phyloP scores from a whole-genome alignment of 2,113 vertebrate species.

The Mus spicilegus region DNA sequence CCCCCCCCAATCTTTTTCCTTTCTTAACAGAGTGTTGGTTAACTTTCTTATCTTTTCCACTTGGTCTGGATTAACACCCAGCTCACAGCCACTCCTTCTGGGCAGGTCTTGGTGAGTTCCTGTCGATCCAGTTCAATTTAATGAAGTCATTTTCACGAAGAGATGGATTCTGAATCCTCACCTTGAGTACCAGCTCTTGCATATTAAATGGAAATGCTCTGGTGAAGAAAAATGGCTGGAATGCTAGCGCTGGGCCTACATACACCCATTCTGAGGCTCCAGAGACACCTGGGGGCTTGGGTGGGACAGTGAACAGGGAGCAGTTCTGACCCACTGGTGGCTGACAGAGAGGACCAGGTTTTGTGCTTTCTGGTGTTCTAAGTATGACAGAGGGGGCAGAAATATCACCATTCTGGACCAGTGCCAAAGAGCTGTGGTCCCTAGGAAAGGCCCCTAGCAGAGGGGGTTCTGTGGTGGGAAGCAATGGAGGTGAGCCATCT shows the following conservation, averaged over 20 bases:
- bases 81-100: conserved; percentile 94
- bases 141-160: conserved; percentile 94
- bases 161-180: conserved; percentile 94
- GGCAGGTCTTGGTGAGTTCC: conserved; percentile 94
- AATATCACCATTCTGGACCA: conserved; percentile 46
- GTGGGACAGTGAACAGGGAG: conserved; percentile 84
- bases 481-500: conserved; percentile 18
- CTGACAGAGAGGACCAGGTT: conserved; percentile 87
- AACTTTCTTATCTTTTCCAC: conserved; percentile 98
- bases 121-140: conserved; percentile 97
- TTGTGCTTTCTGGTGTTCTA: conserved; percentile 84
- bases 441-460: neutral
- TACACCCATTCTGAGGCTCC: conserved; percentile 89
- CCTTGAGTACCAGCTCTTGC: conserved; percentile 98
- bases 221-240: conserved; percentile 97
- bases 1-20: too few relatives aligned
- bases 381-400: conserved; percentile 60
- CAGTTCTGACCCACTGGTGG: conserved; percentile 87
- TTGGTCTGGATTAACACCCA: conserved; percentile 93
- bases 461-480: neutral
- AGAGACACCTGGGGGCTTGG: conserved; percentile 88
- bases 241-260: conserved; percentile 90
- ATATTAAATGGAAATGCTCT: conserved; percentile 96
- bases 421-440: conserved; percentile 51
- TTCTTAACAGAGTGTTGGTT: conserved; percentile 97